Evolutionary conservation across 2,797 vertebrate species (phyloP).

Genomic region (Bradypus variegatus): DNA sequence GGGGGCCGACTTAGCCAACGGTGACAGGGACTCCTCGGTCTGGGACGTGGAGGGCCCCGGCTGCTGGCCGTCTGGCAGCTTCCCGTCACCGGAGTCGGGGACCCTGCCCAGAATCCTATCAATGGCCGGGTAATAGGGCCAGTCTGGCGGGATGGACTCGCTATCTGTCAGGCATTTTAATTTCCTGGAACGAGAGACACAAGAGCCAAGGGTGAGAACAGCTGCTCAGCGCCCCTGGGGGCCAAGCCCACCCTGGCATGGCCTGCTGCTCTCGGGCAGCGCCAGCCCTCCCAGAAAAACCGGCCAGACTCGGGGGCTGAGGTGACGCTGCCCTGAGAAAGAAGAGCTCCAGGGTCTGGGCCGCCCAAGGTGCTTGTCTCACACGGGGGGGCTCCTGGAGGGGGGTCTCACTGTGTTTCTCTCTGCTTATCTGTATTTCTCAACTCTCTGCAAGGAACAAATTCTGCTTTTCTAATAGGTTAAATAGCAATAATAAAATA

Average conservation of each 20-base stretch:
- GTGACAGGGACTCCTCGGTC: slow-evolving; percentile 82
- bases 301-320: neutral
- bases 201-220: slow-evolving; percentile 62
- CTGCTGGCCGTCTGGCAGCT: slow-evolving; percentile 80
- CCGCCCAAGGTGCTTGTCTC: accelerated
- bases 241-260: neutral
- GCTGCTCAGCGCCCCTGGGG: neutral
- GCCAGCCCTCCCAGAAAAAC: neutral
- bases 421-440: neutral
- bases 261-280: neutral
- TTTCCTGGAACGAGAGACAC: slow-evolving; percentile 83
- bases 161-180: slow-evolving; percentile 87
- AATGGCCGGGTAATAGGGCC: slow-evolving; percentile 95
- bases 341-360: neutral
- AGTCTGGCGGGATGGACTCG: slow-evolving; percentile 83
- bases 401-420: neutral
- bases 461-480: neutral
- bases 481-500: neutral
- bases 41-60: slow-evolving; percentile 88
- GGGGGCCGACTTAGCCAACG: slow-evolving; percentile 81
- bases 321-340: neutral
- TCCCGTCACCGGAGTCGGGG: slow-evolving; percentile 84
- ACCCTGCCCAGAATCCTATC: slow-evolving; percentile 94
- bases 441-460: neutral
- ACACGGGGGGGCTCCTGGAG: neutral